phyloP scores from a whole-genome alignment of 2,888 invertebrate genomes.

The Entomobrya proxima region DNA sequence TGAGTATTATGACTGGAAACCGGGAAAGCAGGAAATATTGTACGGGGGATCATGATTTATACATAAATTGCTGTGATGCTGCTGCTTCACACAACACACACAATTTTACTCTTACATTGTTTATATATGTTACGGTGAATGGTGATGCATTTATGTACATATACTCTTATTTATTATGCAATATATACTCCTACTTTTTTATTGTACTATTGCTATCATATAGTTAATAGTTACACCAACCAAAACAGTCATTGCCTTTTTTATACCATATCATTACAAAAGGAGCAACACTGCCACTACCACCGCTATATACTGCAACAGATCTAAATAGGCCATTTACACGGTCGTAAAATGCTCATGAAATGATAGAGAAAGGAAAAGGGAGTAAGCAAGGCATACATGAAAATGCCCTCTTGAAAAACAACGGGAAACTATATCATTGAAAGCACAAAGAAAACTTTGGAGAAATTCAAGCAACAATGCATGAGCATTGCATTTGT shows the following conservation, averaged over 20 bases:
- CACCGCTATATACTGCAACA: slow-evolving; percentile 24
- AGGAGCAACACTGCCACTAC: neutral
- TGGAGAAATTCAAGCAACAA: too few relatives aligned
- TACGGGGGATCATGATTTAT: slow-evolving; percentile 51
- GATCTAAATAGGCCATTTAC: slow-evolving; percentile 63
- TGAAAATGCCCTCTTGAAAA: slow-evolving; percentile 13
- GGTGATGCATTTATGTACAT: too few relatives aligned
- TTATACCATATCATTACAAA: neutral
- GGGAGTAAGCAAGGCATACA: slow-evolving; percentile 11
- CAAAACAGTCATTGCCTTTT: neutral
- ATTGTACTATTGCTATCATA: neutral
- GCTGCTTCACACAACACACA: neutral
- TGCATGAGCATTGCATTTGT: too few relatives aligned
- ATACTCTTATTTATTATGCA: too few relatives aligned
- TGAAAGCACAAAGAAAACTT: neutral
- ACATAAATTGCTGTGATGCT: slow-evolving; percentile 4
- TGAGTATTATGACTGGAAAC: too few relatives aligned
- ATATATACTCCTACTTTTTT: neutral
- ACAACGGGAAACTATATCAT: neutral
- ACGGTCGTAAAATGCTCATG: slow-evolving; percentile 61
- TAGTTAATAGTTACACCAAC: neutral
- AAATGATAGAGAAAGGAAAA: slow-evolving; percentile 6
- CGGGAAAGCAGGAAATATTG: neutral
- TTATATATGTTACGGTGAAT: too few relatives aligned
- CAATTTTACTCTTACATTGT: too few relatives aligned